phyloP scores from a whole-genome alignment of 1,140 invertebrate genomes.

The Phthorimaea operculella region DNA sequence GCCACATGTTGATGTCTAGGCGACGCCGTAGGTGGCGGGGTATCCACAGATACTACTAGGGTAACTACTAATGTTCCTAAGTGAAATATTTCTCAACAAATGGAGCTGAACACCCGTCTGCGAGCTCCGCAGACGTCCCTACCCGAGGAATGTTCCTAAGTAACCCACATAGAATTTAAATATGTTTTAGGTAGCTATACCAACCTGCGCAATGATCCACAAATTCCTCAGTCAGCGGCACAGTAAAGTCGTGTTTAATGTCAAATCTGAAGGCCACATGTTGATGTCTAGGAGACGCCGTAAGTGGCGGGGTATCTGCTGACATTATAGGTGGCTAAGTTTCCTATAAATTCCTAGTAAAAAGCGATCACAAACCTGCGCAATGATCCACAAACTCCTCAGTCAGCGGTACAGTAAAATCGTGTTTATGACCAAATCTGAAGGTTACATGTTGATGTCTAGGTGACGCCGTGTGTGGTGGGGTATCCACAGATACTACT shows the following conservation, averaged over 20 bases:
- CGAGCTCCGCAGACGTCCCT: too few species aligned
- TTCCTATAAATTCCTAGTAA: too few species aligned
- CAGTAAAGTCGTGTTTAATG: slow-evolving; percentile 85
- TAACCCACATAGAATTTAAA: too few species aligned
- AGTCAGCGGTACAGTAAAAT: slow-evolving; percentile 89
- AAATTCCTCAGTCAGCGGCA: slow-evolving; percentile 95
- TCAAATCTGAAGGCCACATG: slow-evolving; percentile 81
- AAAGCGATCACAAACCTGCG: slow-evolving; percentile 71
- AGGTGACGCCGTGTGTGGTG: slow-evolving; percentile 66
- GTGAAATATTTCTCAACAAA: too few species aligned
- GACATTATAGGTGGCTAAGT: slow-evolving; percentile 69
- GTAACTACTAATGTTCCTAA: too few species aligned
- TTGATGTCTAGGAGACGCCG: slow-evolving; percentile 67
- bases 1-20: slow-evolving; percentile 69
- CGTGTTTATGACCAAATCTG: slow-evolving; percentile 83
- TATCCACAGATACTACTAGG: slow-evolving; percentile 78
- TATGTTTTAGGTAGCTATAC: too few species aligned
- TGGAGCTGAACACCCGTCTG: too few species aligned
- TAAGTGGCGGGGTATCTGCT: slow-evolving; percentile 70
- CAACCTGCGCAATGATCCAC: slow-evolving; percentile 90
- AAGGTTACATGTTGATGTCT: slow-evolving; percentile 71
- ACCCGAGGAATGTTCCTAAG: slow-evolving; percentile 75
- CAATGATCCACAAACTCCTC: slow-evolving; percentile 99
- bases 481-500: slow-evolving; percentile 75
- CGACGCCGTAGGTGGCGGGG: slow-evolving; percentile 66